Percentiles rank a stretch among this genome's conserved stretches.
phyloP scores from a whole-genome alignment of 2,888 invertebrate species.

The Orthonychiurus folsomi region DNA sequence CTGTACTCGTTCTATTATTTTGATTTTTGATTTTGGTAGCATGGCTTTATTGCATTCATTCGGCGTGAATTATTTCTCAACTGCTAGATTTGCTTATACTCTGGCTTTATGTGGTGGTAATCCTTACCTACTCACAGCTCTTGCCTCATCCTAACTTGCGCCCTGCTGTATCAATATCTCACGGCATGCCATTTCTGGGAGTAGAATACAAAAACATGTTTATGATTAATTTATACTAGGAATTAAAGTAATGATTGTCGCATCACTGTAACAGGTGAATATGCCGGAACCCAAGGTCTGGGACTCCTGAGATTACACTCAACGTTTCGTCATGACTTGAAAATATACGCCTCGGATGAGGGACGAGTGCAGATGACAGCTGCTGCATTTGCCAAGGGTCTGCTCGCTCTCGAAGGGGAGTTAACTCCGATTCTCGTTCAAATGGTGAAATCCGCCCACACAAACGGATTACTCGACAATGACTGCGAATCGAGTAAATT shows the following conservation, averaged over 20 bases:
- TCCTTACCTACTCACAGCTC: neutral
- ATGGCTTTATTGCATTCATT: neutral
- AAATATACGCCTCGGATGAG: constrained; percentile 99
- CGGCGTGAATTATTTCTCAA: neutral
- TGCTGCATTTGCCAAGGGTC: constrained; percentile 96
- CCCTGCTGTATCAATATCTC: neutral
- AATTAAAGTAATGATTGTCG: neutral
- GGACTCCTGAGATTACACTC: constrained; percentile 92
- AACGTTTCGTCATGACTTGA: constrained; percentile 96
- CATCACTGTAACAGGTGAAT: constrained; percentile 65
- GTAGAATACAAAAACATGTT: neutral
- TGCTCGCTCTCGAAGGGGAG: constrained; percentile 94
- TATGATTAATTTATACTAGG: neutral
- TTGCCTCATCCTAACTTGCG: neutral
- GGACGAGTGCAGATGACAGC: constrained; percentile 99
- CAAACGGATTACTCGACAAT: constrained; percentile 91
- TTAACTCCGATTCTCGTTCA: constrained; percentile 97
- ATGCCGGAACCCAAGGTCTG: constrained; percentile 86
- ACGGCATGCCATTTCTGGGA: neutral
- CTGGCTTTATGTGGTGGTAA: neutral
- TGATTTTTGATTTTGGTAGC: neutral
- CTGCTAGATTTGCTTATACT: neutral
- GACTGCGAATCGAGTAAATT: constrained; percentile 95
- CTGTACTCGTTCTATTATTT: neutral
- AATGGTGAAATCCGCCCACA: constrained; percentile 99